Evolutionary conservation across 2,888 invertebrate species (phyloP).

Genomic region (Hypomecis atomaria): DNA sequence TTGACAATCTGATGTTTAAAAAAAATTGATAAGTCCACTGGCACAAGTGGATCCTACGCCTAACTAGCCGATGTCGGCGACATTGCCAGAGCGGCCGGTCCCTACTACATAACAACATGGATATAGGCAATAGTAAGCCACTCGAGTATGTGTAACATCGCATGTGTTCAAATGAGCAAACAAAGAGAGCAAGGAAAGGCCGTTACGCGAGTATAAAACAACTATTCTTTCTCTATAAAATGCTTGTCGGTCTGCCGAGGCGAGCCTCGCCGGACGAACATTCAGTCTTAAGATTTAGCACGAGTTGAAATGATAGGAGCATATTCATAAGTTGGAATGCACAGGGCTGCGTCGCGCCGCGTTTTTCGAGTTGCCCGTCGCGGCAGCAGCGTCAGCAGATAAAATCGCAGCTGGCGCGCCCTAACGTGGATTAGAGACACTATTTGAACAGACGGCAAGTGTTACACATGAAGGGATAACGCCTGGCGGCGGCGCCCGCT

Average conservation of each 20-base stretch:
- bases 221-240: conserved; percentile 71
- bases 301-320: conserved; percentile 48
- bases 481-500: conserved; percentile 39
- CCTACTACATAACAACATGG: conserved; percentile 49
- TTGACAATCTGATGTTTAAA: conserved; percentile 79
- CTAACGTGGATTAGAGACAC: conserved; percentile 26
- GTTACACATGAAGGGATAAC: conserved; percentile 70
- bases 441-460: conserved; percentile 76
- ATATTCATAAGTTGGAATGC: conserved; percentile 47
- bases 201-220: conserved; percentile 60
- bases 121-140: conserved; percentile 62
- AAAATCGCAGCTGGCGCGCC: conserved; percentile 30
- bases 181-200: conserved; percentile 77
- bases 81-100: conserved; percentile 61
- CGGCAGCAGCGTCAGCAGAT: conserved; percentile 3
- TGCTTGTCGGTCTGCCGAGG: conserved; percentile 74
- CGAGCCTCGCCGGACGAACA: conserved; percentile 60
- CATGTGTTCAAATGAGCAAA: conserved; percentile 72
- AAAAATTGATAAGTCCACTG: conserved; percentile 66
- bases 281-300: conserved; percentile 71
- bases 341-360: conserved; percentile 36
- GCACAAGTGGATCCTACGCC: conserved; percentile 61
- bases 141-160: conserved; percentile 66
- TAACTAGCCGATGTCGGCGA: conserved; percentile 59
- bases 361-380: conserved; percentile 12